Base-by-base conservation (phyloP, 2,113 vertebrate species). In the Panthera uncia region DNA sequence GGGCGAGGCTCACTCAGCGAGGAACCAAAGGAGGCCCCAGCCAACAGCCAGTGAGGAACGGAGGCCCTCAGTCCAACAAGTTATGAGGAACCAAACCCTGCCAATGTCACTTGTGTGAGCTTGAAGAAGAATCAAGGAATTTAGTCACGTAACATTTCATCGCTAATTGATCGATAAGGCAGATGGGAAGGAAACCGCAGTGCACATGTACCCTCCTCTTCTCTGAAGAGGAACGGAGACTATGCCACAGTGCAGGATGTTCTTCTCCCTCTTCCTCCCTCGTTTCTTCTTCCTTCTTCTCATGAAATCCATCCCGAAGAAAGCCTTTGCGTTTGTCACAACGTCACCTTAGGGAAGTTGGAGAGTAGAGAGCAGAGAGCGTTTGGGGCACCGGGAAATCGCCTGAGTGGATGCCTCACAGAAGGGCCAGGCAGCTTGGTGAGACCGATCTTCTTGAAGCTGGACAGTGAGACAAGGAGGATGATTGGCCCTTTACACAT, bases 401-500 rank as follows among this genome's bases (percentile, higher is more conserved):
- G 63, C 91, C 81, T 57, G n/a, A 68, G 55, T 9, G 48, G 71
- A 63, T 25, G 82, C 33, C 21, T 61, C 5, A 0, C 55, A 7
- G 29, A 74, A 48, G 23, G 31, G 50, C 48, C 84, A 74, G 88
- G 78, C 61, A 66, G n/a, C 85, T 76, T 29, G 16, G 61, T 19
- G 55, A 10, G 29, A 97, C 81, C 48, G 91, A 80, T 90, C 66
- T 92, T 93, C 41, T 78, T 52, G n/a, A 45, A 9, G 25, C 0
- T 0, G 36, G 82, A 95, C 85, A 97, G 96, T 97, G 87, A 93
- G 55, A 84, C 15, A 84, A 80, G 38, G 92, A 80, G 86, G 93
- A 97, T 98, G 96, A 95, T n/a, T 74, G 0, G n/a, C n/a, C 1
- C 61, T 50, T 79, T 68, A 95, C 14, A 91, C 41, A 80, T 11